phyloP scores from a whole-genome alignment of 2,797 vertebrate species.

The Gymnothorax javanicus region DNA sequence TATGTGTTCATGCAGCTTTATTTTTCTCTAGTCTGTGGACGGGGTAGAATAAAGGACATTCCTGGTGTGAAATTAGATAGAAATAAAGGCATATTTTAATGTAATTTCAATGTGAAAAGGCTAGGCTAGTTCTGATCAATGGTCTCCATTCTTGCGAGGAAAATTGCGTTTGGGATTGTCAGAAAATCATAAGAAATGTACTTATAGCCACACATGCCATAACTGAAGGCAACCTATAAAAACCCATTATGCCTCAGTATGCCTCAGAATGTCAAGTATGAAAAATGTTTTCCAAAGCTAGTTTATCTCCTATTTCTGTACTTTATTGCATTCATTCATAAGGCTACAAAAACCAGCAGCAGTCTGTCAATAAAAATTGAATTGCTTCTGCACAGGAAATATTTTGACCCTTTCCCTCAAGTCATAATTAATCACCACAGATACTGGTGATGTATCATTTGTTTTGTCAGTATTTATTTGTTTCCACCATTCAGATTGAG shows the following conservation, averaged over 20 bases:
- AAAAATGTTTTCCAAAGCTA: background rate
- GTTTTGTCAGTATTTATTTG: background rate
- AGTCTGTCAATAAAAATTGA: conserved; percentile 10
- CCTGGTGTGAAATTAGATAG: background rate
- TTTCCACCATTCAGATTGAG: background rate
- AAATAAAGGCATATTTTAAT: conserved; percentile 28
- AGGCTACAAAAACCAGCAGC: background rate
- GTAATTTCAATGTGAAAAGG: conserved; percentile 23
- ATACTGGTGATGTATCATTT: background rate
- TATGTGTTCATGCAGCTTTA: background rate
- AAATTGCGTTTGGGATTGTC: conserved; percentile 35
- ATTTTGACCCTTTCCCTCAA: background rate
- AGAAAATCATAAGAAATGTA: conserved; percentile 29
- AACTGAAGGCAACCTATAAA: conserved; percentile 26
- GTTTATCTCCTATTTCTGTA: background rate
- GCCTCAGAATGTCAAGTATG: background rate
- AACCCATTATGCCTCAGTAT: background rate
- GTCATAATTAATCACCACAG: background rate
- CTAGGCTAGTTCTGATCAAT: conserved; percentile 29
- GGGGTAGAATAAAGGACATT: background rate
- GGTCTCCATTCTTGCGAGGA: conserved; percentile 15
- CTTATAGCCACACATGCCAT: conserved; percentile 6
- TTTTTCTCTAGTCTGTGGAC: background rate
- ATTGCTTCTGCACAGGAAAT: background rate
- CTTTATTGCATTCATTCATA: conserved; percentile 2